Conservation (phyloP, 2,113 vertebrate species). For the Cyanoderma ruficeps region DNA sequence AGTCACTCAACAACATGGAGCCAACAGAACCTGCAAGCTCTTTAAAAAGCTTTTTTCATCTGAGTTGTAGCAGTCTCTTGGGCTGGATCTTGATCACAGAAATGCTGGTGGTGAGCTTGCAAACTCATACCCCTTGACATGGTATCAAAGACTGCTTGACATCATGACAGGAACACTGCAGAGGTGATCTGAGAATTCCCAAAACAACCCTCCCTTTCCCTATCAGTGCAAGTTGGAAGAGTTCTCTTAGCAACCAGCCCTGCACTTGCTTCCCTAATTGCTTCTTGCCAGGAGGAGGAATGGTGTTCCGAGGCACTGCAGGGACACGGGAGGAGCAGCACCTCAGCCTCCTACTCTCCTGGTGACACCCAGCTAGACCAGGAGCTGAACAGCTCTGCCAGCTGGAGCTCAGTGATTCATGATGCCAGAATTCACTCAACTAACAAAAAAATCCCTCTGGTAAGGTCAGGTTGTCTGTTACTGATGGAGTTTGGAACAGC, state of each 20-base stretch:
- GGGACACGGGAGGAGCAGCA: fast-evolving
- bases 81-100: background rate
- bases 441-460: background rate
- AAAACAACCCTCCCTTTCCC: background rate
- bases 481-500: background rate
- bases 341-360: background rate
- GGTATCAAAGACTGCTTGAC: background rate
- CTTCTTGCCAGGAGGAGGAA: background rate
- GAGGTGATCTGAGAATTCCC: background rate
- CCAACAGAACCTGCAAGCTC: background rate
- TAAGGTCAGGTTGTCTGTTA: fast-evolving
- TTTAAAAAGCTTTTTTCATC: background rate
- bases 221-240: background rate
- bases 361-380: background rate
- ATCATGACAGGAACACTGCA: background rate
- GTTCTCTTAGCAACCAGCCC: background rate
- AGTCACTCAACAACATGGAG: background rate
- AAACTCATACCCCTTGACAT: background rate
- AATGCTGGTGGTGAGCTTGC: background rate
- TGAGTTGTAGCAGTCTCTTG: background rate
- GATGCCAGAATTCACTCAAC: background rate
- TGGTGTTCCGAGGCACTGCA: background rate
- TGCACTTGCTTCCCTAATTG: background rate
- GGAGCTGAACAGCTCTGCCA: background rate
- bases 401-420: background rate